Evolutionary conservation across 1,140 invertebrate genomes (phyloP).

Genomic region (Trichonephila inaurata): DNA sequence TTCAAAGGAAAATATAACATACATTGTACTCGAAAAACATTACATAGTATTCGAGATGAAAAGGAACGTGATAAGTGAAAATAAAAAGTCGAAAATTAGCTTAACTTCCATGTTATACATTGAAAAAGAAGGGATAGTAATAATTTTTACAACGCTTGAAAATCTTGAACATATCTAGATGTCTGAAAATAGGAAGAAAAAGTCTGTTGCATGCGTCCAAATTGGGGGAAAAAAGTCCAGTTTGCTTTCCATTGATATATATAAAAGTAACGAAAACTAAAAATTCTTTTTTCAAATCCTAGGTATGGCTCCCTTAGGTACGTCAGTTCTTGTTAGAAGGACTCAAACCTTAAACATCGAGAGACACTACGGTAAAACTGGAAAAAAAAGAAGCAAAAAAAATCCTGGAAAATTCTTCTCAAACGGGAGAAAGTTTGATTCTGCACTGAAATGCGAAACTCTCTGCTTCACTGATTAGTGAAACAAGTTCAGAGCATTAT

Average conservation of each 20-base stretch:
- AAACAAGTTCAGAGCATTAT: neutral
- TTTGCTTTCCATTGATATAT: neutral
- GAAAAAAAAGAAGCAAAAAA: neutral
- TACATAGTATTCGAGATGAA: too few species aligned
- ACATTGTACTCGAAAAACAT: too few species aligned
- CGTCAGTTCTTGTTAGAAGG: neutral
- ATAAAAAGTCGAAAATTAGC: neutral
- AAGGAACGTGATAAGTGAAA: too few species aligned
- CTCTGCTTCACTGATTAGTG: neutral
- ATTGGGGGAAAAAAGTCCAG: neutral
- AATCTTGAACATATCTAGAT: constrained; percentile 1
- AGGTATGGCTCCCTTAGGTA: neutral
- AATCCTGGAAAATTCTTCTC: neutral
- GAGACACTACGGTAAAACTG: neutral
- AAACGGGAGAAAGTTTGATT: neutral
- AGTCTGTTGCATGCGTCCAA: neutral
- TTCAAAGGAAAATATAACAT: too few species aligned
- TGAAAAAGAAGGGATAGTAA: neutral
- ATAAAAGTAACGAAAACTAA: neutral
- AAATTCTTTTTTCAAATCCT: neutral
- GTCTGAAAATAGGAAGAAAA: neutral
- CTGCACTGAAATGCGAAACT: neutral
- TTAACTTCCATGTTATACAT: constrained; percentile 9
- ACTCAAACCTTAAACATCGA: neutral
- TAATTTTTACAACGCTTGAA: neutral